phyloP scores from a whole-genome alignment of 2,797 vertebrate genomes.

The Channa striata region DNA sequence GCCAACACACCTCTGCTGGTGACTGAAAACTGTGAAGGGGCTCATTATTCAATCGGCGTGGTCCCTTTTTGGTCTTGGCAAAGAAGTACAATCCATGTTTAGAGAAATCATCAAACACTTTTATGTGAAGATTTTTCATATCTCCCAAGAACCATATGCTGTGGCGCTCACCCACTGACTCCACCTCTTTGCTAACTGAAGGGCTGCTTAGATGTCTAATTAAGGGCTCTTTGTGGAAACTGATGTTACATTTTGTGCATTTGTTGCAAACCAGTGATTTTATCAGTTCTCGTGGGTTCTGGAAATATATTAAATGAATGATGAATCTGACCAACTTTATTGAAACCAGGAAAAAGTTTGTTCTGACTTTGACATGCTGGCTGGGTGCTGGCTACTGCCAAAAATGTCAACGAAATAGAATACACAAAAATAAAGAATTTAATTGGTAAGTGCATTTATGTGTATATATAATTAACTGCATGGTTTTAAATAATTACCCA shows the following conservation, averaged over 20 bases:
- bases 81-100: neutral
- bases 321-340: neutral
- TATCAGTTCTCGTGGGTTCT: neutral
- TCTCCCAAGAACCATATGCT: neutral
- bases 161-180: neutral
- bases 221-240: neutral
- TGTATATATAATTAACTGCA: too few relatives aligned
- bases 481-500: too few relatives aligned
- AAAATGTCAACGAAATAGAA: too few relatives aligned
- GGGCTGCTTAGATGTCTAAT: neutral
- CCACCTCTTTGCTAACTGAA: neutral
- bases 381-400: too few relatives aligned
- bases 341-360: neutral
- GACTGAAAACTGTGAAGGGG: conserved; percentile 17
- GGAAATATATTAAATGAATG: neutral
- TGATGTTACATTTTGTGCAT: neutral
- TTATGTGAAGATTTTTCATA: neutral
- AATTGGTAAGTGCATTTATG: too few relatives aligned
- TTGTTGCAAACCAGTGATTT: neutral
- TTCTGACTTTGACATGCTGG: neutral
- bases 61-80: conserved; percentile 16
- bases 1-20: conserved; percentile 2
- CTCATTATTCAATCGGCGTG: neutral
- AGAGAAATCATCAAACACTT: neutral
- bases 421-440: too few relatives aligned